Percentiles rank a stretch among this genome's conserved stretches.
These are phyloP conservation scores for Drosophila suboccidentalis DNA, from an alignment of 2,888 invertebrate species.

Conservation along the genomic window DNA sequence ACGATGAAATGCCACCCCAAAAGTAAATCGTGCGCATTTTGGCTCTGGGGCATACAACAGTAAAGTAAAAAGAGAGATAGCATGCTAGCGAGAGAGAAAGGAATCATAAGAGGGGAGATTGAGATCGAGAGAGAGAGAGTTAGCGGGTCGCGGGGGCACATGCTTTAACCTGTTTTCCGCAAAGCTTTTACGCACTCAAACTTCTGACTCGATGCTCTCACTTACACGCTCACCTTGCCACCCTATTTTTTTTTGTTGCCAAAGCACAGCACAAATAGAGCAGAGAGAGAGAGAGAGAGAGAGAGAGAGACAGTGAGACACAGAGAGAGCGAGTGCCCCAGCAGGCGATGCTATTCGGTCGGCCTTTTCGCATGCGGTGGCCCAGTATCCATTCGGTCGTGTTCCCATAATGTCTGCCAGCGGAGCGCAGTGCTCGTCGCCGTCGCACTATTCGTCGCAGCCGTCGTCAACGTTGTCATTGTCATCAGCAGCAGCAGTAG, in stretches of 20 bases:
- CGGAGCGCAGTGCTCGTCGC: constrained; percentile 69
- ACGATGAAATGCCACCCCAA: constrained; percentile 75
- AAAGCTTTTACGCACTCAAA: constrained; percentile 76
- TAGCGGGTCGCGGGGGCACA: constrained; percentile 54
- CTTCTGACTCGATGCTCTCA: constrained; percentile 32
- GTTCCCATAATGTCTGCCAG: constrained; percentile 84
- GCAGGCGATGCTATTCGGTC: constrained; percentile 53
- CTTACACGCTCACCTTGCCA: constrained; percentile 56
- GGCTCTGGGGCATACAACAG: constrained; percentile 71
- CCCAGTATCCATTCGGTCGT: constrained; percentile 86
- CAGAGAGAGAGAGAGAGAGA: constrained; percentile 16
- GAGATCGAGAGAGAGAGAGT: constrained; percentile 15
- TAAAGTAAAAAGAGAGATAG: constrained; percentile 41
- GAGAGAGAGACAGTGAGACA: background rate
- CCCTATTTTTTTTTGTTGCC: constrained; percentile 51
- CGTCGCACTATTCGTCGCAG: constrained; percentile 71
- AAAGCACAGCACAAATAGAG: constrained; percentile 55
- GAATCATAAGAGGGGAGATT: background rate
- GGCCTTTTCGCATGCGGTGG: constrained; percentile 71
- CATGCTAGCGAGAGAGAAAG: constrained; percentile 19
- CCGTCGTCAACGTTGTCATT: constrained; percentile 79
- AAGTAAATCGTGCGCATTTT: constrained; percentile 67
- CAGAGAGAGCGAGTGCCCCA: constrained; percentile 37
- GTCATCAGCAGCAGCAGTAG: constrained; percentile 60
- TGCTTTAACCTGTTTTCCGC: constrained; percentile 80